Conservation (phyloP, 2,113 vertebrate species). For the Camelus dromedarius region DNA sequence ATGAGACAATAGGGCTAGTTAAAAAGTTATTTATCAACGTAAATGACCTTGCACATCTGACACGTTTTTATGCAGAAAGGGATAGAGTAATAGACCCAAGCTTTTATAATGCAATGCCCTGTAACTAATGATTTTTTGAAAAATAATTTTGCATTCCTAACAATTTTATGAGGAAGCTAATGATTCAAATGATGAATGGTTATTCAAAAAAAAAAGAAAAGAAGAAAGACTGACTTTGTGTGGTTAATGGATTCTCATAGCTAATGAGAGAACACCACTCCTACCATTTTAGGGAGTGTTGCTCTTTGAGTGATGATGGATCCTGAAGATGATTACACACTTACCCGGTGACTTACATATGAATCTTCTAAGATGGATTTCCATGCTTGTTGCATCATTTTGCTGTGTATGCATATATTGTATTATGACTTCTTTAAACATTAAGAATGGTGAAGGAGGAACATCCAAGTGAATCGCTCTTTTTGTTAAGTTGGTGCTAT, state of each 20-base stretch:
- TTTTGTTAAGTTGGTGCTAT: neutral
- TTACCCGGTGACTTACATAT: constrained; percentile 75
- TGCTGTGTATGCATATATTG: neutral
- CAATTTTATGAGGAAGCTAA: constrained; percentile 83
- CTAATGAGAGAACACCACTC: constrained; percentile 82
- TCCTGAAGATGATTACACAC: constrained; percentile 79
- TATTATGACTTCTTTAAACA: constrained; percentile 40
- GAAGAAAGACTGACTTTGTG: constrained; percentile 75
- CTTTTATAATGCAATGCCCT: constrained; percentile 82
- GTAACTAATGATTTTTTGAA: constrained; percentile 82
- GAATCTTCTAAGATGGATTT: constrained; percentile 78
- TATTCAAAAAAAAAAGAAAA: constrained; percentile 62
- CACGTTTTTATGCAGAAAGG: constrained; percentile 83
- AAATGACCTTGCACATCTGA: constrained; percentile 83
- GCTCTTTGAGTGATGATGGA: constrained; percentile 74
- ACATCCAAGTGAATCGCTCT: constrained; percentile 31
- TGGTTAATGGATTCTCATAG: constrained; percentile 81
- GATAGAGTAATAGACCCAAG: constrained; percentile 78
- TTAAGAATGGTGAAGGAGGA: constrained; percentile 62
- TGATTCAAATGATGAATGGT: constrained; percentile 84
- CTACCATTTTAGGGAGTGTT: constrained; percentile 80
- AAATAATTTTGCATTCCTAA: constrained; percentile 84
- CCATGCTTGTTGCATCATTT: constrained; percentile 70
- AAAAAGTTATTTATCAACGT: constrained; percentile 86
- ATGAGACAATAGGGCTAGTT: constrained; percentile 82